Conservation (phyloP, 1,140 invertebrate species). For the Drosophila orena region DNA sequence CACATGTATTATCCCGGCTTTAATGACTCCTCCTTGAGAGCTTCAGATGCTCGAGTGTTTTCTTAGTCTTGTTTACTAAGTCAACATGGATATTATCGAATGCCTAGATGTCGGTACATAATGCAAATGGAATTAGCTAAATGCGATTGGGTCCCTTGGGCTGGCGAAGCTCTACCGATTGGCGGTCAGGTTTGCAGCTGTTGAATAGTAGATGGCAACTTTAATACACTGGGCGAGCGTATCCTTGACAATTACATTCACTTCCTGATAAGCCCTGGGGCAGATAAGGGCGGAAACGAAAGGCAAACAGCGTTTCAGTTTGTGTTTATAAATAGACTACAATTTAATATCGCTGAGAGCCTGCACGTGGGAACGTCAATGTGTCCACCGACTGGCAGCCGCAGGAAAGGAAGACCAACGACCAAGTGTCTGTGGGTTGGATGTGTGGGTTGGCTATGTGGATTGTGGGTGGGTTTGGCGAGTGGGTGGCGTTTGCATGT, state of each 20-base stretch:
- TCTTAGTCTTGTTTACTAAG: constrained; percentile 20
- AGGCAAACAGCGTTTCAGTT: constrained; percentile 46
- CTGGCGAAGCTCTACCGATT: constrained; percentile 10
- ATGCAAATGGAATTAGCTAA: constrained; percentile 71
- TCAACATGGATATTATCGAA: constrained; percentile 62
- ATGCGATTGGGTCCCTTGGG: constrained; percentile 18
- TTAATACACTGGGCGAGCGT: constrained; percentile 50
- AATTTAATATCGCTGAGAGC: constrained; percentile 80
- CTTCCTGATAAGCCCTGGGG: constrained; percentile 54
- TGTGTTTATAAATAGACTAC: constrained; percentile 71
- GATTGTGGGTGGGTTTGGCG: constrained; percentile 16
- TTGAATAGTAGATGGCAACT: constrained; percentile 54
- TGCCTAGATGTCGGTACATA: constrained; percentile 38
- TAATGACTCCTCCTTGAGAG: constrained; percentile 10
- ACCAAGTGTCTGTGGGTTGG: constrained; percentile 31
- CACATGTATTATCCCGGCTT: constrained; percentile 16
- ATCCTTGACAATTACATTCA: constrained; percentile 67
- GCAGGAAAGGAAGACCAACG: constrained; percentile 27
- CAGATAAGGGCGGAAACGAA: constrained; percentile 37
- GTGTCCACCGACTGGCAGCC: constrained; percentile 31
- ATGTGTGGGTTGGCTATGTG: constrained; percentile 11
- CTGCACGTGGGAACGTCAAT: constrained; percentile 75
- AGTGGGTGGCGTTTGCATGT: constrained; percentile 37
- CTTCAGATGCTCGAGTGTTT: not conserved
- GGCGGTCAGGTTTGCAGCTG: constrained; percentile 25